phyloP scores from a whole-genome alignment of 2,888 invertebrate species.

The Nudaria mundana region DNA sequence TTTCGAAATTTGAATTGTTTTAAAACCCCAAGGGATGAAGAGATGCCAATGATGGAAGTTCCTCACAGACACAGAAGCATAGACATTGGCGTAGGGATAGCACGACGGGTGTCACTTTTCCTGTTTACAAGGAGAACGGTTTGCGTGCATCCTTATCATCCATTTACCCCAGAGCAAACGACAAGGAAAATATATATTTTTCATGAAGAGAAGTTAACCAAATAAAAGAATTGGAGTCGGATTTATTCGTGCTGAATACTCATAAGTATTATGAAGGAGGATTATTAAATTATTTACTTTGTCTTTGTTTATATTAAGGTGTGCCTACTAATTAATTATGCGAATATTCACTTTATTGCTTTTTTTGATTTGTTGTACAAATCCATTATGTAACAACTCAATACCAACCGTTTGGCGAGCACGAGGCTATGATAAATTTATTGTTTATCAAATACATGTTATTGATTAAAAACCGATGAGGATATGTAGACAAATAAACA shows the following conservation, averaged over 20 bases:
- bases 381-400: constrained; percentile 2
- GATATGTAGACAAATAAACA: too few relatives aligned
- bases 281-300: not conserved
- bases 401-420: not conserved
- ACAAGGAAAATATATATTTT: constrained; percentile 63
- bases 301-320: not conserved
- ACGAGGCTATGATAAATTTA: not conserved
- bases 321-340: not conserved
- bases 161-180: constrained; percentile 66
- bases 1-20: constrained; percentile 61
- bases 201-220: constrained; percentile 43
- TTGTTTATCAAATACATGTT: not conserved
- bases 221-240: not conserved
- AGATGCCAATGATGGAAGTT: constrained; percentile 51
- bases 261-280: not conserved
- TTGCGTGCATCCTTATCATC: constrained; percentile 71
- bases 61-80: constrained; percentile 67
- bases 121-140: constrained; percentile 66
- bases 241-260: not conserved
- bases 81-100: constrained; percentile 66
- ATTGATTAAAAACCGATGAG: not conserved
- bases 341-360: not conserved
- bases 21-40: constrained; percentile 48
- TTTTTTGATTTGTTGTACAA: not conserved
- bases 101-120: constrained; percentile 65